These are phyloP conservation scores for Botia kubotai DNA, from an alignment of 2,797 vertebrate species.

Conservation along the genomic window DNA sequence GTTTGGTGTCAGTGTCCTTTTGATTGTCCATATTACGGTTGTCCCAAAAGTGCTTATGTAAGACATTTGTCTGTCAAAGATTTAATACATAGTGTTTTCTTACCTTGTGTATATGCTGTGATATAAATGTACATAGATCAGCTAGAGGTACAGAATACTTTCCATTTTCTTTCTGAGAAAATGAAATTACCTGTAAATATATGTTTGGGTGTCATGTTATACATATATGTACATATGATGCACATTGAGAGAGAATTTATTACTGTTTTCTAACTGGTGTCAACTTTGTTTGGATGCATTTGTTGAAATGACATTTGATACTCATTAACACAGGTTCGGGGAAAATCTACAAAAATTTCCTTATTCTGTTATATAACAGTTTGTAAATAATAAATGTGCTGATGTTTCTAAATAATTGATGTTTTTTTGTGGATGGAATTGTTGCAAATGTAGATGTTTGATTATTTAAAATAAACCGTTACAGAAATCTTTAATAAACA, in stretches of 20 bases:
- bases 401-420: conserved; percentile 71
- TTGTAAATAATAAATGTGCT: conserved; percentile 74
- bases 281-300: not conserved
- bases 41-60: conserved; percentile 7
- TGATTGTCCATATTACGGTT: not conserved
- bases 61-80: conserved; percentile 11
- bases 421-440: conserved; percentile 65
- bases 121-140: conserved; percentile 17
- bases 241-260: conserved; percentile 28
- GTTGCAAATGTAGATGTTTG: conserved; percentile 62
- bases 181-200: conserved; percentile 58
- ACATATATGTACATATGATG: conserved; percentile 66
- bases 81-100: conserved; percentile 22
- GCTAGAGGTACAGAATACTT: not conserved
- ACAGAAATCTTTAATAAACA: conserved; percentile 72
- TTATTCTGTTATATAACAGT: conserved; percentile 45
- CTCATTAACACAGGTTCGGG: not conserved
- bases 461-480: conserved; percentile 71
- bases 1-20: not conserved
- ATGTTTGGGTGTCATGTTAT: conserved; percentile 71
- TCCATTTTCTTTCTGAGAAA: conserved; percentile 66
- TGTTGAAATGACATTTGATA: not conserved
- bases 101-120: conserved; percentile 15
- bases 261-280: not conserved
- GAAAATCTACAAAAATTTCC: not conserved